These are phyloP conservation scores for Onychomys leucogaster DNA, from an alignment of 2,797 vertebrate species.

Conservation along the genomic window DNA sequence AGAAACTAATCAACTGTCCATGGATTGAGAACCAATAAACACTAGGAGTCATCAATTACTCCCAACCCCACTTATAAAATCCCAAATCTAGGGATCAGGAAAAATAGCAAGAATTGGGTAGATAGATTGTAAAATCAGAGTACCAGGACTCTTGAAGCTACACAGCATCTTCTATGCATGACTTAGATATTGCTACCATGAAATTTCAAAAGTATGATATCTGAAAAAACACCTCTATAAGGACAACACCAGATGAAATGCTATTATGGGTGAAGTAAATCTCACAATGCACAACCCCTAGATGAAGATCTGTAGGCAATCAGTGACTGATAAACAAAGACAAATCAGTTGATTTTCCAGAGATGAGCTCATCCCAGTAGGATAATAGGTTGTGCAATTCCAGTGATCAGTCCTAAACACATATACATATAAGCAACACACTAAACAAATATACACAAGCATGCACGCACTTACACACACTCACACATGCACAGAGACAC, in stretches of 20 bases:
- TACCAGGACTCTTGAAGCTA: neutral
- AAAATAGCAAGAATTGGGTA: neutral
- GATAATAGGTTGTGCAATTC: neutral
- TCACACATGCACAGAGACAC: no score
- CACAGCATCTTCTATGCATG: neutral
- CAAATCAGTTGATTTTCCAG: neutral
- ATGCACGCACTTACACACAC: no score
- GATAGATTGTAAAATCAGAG: neutral
- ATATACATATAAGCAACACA: neutral
- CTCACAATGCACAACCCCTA: neutral
- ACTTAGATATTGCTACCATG: neutral
- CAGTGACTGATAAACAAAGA: neutral
- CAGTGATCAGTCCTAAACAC: neutral
- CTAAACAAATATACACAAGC: no score
- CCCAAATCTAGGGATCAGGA: neutral
- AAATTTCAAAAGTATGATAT: neutral
- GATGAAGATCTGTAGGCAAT: neutral
- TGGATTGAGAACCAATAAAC: neutral
- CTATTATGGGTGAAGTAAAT: neutral
- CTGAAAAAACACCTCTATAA: neutral
- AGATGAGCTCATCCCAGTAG: neutral
- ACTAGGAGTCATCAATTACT: neutral
- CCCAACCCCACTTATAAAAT: neutral
- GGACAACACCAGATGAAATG: neutral
- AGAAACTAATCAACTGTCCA: neutral